Evolutionary conservation across 2,888 invertebrate species (phyloP).

Genomic region (Thysanoteuthis rhombus): DNA sequence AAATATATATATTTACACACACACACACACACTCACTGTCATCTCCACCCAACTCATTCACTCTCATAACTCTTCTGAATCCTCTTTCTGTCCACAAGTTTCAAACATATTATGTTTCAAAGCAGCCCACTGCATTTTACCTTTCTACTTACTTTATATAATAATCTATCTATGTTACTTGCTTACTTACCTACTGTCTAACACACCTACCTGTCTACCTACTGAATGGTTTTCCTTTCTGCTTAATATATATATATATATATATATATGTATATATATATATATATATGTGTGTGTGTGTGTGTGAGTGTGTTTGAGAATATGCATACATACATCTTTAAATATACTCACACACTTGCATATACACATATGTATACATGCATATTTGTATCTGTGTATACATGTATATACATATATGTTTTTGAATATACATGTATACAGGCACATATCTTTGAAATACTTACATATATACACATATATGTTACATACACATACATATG

Average conservation of each 20-base stretch:
- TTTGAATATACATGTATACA: no score
- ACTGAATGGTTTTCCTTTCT: neutral
- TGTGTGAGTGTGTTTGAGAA: no score
- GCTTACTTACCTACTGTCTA: neutral
- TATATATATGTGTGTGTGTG: no score
- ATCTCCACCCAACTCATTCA: neutral
- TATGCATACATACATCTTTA: neutral
- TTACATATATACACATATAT: no score
- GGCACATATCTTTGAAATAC: no score
- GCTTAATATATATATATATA: neutral
- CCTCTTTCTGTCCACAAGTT: neutral
- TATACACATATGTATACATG: neutral
- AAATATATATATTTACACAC: no score
- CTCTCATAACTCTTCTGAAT: neutral
- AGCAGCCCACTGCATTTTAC: neutral
- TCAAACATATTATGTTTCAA: neutral
- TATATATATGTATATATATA: no score
- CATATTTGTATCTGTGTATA: no score
- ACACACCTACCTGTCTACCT: neutral
- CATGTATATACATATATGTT: no score
- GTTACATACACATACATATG: no score
- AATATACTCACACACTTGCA: neutral
- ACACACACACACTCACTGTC: neutral
- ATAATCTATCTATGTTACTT: neutral
- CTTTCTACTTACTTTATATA: neutral